phyloP scores from a whole-genome alignment of 1,140 invertebrate genomes.

The Caenorhabditis tropicalis region DNA sequence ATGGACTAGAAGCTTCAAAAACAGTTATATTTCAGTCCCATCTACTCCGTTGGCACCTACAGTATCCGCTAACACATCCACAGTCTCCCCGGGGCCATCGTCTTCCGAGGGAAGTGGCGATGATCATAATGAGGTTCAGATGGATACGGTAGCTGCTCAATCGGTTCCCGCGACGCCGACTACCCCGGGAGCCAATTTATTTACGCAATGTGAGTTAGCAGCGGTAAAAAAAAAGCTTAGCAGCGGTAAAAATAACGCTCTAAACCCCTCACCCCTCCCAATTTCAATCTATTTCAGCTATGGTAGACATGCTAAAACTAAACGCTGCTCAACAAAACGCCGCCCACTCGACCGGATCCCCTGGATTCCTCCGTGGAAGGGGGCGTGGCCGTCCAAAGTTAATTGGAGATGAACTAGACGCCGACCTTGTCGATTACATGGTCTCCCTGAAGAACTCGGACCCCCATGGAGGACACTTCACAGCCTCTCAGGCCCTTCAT shows the following conservation, averaged over 20 bases:
- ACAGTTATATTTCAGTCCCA: neutral
- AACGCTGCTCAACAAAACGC: constrained; percentile 34
- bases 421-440: constrained; percentile 70
- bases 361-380: constrained; percentile 66
- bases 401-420: constrained; percentile 70
- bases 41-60: neutral
- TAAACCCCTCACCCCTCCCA: too few species aligned
- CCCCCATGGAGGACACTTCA: constrained; percentile 62
- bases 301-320: constrained; percentile 51
- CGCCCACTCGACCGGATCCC: constrained; percentile 56
- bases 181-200: constrained; percentile 6
- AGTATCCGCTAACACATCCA: neutral
- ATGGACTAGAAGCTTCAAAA: neutral
- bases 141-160: neutral
- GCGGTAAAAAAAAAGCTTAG: neutral
- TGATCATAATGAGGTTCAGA: neutral
- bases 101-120: constrained; percentile 29
- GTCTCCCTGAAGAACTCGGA: constrained; percentile 63
- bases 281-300: neutral
- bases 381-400: constrained; percentile 69
- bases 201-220: neutral
- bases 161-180: constrained; percentile 13
- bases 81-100: constrained; percentile 39
- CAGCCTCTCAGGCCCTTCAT: constrained; percentile 66
- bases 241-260: too few species aligned